phyloP scores from a whole-genome alignment of 2,888 invertebrate species.

The Dolichopus griseipennis region DNA sequence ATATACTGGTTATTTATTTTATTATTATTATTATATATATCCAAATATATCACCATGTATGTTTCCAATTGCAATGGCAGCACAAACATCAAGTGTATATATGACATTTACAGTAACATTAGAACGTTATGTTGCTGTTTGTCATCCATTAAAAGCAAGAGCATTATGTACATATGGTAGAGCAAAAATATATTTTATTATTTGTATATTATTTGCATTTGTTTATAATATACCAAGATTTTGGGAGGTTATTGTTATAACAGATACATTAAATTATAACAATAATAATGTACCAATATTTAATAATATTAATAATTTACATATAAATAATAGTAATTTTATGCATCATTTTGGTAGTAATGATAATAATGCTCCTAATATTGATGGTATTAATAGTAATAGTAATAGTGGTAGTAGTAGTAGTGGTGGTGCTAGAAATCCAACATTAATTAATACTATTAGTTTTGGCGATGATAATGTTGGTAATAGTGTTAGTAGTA shows the following conservation, averaged over 20 bases:
- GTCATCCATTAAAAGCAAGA: constrained; percentile 79
- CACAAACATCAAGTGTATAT: constrained; percentile 91
- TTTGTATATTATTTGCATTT: constrained; percentile 69
- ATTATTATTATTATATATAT: constrained; percentile 69
- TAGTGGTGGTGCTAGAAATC: not conserved
- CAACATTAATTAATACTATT: not conserved
- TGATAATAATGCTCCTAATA: not conserved
- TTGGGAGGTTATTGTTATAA: constrained; percentile 55
- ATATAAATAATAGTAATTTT: not conserved
- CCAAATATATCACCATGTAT: constrained; percentile 71
- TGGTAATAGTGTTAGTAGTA: not conserved
- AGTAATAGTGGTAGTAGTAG: not conserved
- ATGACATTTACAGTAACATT: constrained; percentile 81
- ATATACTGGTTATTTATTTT: constrained; percentile 66
- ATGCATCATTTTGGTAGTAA: not conserved
- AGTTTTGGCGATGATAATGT: too few relatives aligned
- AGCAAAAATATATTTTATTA: constrained; percentile 74
- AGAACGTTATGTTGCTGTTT: constrained; percentile 90
- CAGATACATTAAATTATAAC: constrained; percentile 32
- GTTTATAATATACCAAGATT: constrained; percentile 79
- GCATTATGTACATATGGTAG: constrained; percentile 84
- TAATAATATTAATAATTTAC: not conserved
- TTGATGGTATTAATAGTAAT: not conserved
- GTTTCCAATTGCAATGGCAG: constrained; percentile 75
- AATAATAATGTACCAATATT: not conserved